phyloP scores from a whole-genome alignment of 2,113 vertebrate species.

The Sturnira hondurensis region DNA sequence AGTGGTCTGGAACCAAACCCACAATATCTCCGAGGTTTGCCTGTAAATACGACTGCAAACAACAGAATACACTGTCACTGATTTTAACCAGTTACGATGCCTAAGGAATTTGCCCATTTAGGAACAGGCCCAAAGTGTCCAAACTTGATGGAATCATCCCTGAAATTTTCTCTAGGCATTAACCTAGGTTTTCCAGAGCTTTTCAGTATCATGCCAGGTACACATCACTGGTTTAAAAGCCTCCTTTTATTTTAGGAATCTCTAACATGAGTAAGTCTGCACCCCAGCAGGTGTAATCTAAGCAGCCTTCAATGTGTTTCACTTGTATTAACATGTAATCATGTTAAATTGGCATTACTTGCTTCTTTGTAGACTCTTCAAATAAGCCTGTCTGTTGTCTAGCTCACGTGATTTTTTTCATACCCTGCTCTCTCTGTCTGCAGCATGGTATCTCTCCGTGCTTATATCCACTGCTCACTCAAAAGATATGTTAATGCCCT shows the following conservation, averaged over 20 bases:
- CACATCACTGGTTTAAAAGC: constrained; percentile 41
- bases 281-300: constrained; percentile 50
- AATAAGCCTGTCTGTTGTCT: constrained; percentile 40
- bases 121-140: not conserved
- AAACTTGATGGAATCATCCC: not conserved
- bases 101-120: not conserved
- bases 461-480: not conserved
- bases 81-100: constrained; percentile 20
- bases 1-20: not conserved
- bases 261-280: constrained; percentile 57
- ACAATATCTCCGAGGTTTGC: not conserved
- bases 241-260: constrained; percentile 64
- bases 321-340: constrained; percentile 61
- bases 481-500: not conserved
- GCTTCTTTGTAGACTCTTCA: constrained; percentile 57
- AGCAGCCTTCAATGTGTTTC: constrained; percentile 52
- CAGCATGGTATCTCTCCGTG: not conserved
- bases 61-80: not conserved
- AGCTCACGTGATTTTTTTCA: constrained; percentile 34
- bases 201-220: constrained; percentile 28
- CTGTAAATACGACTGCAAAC: not conserved
- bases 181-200: constrained; percentile 33
- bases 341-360: constrained; percentile 45
- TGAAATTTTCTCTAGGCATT: constrained; percentile 20
- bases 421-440: not conserved